phyloP scores from a whole-genome alignment of 1,140 invertebrate genomes.

The Drosophila arawakana region DNA sequence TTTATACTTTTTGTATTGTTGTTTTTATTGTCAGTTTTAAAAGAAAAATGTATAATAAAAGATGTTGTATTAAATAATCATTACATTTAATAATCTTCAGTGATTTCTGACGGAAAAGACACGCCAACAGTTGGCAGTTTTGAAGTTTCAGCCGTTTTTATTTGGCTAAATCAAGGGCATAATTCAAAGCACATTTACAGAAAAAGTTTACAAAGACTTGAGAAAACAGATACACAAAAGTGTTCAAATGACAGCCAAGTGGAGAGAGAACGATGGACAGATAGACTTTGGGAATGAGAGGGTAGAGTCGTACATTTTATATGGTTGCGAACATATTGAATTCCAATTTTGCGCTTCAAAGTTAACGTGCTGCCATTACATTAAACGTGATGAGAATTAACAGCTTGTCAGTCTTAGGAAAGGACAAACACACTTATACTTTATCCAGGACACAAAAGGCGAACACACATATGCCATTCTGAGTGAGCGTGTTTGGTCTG shows the following conservation, averaged over 20 bases:
- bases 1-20: too few relatives aligned
- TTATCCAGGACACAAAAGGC: constrained; percentile 23
- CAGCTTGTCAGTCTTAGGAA: constrained; percentile 52
- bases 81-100: constrained; percentile 70
- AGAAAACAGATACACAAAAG: constrained; percentile 32
- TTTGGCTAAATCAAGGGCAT: constrained; percentile 42
- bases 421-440: constrained; percentile 20
- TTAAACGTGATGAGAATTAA: constrained; percentile 83
- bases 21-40: too few relatives aligned
- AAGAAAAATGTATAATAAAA: neutral
- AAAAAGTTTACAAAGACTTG: constrained; percentile 51
- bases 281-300: neutral
- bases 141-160: constrained; percentile 17
- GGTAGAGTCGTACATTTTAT: constrained; percentile 57
- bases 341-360: constrained; percentile 79
- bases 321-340: constrained; percentile 76
- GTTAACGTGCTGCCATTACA: constrained; percentile 79
- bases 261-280: neutral
- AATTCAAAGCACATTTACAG: constrained; percentile 59
- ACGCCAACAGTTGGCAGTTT: constrained; percentile 39
- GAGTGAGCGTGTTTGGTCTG: constrained; percentile 12
- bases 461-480: constrained; percentile 11
- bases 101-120: constrained; percentile 36
- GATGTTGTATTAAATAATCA: constrained; percentile 77
- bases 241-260: constrained; percentile 1